Percentiles rank a stretch among this genome's conserved stretches.
phyloP scores from a whole-genome alignment of 2,797 vertebrate genomes.

The Acrossocheilus fasciatus region DNA sequence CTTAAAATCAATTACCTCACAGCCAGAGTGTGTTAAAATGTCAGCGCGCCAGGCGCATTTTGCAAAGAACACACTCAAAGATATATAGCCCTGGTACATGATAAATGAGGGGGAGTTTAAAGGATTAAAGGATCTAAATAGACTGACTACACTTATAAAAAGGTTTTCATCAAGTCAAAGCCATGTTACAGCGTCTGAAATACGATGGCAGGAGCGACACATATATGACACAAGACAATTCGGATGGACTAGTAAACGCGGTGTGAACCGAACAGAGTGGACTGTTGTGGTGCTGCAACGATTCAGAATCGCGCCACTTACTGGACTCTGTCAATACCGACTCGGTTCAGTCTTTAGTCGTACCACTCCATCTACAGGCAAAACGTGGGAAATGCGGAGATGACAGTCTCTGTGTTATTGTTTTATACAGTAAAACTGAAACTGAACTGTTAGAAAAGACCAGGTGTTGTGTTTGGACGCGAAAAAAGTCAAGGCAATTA shows the following conservation, averaged over 20 bases:
- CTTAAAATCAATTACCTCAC: background rate
- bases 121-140: background rate
- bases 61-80: background rate
- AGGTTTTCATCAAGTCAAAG: background rate
- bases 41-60: background rate
- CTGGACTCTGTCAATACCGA: background rate
- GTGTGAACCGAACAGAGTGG: slow-evolving; percentile 30
- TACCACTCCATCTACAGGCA: slow-evolving; percentile 14
- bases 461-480: background rate
- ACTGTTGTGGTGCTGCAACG: background rate
- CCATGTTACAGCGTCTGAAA: background rate
- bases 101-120: background rate
- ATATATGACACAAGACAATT: background rate
- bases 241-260: background rate
- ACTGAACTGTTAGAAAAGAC: background rate
- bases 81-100: background rate
- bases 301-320: background rate
- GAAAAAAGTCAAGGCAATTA: slow-evolving; percentile 40
- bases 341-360: background rate
- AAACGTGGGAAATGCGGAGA: background rate
- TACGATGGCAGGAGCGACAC: background rate
- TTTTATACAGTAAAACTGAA: background rate
- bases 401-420: no score
- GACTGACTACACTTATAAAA: background rate
- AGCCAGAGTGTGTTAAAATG: background rate